Evolutionary conservation across 1,140 invertebrate genomes (phyloP).

Genomic region (Tetramorium alpestre): DNA sequence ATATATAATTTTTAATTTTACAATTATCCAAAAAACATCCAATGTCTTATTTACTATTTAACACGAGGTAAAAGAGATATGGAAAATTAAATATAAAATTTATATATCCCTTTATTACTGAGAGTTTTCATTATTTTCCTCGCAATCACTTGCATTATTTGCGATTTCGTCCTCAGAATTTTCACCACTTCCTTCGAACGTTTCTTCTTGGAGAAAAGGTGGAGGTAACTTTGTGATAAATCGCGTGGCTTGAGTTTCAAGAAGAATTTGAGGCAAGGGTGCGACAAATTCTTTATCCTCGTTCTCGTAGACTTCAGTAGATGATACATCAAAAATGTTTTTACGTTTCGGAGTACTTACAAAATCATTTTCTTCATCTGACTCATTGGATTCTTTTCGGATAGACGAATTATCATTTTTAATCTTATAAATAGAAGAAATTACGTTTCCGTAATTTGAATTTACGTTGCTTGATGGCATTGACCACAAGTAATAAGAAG

Average conservation of each 20-base stretch:
- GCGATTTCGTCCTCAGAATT: slow-evolving; percentile 80
- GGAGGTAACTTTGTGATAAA: slow-evolving; percentile 42
- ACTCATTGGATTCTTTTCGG: neutral
- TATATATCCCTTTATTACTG: neutral
- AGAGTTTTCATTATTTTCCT: slow-evolving; percentile 13
- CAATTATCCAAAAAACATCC: neutral
- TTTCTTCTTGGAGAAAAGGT: slow-evolving; percentile 78
- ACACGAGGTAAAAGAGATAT: neutral
- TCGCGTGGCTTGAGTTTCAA: slow-evolving; percentile 16
- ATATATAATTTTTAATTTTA: neutral
- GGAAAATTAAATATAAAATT: neutral
- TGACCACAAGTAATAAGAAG: slow-evolving; percentile 35
- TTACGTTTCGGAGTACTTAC: neutral
- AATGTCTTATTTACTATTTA: neutral
- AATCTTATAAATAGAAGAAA: neutral
- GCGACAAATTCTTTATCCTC: neutral
- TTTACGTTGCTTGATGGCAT: neutral
- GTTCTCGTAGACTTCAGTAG: slow-evolving; percentile 25
- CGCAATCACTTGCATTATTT: neutral
- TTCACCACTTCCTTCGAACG: slow-evolving; percentile 82
- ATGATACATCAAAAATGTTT: neutral
- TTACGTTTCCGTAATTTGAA: neutral
- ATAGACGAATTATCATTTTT: neutral
- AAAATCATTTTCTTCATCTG: neutral
- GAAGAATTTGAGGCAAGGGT: slow-evolving; percentile 32